Conservation (phyloP, 1,140 invertebrate genomes). For the Eriocheir sinensis region DNA sequence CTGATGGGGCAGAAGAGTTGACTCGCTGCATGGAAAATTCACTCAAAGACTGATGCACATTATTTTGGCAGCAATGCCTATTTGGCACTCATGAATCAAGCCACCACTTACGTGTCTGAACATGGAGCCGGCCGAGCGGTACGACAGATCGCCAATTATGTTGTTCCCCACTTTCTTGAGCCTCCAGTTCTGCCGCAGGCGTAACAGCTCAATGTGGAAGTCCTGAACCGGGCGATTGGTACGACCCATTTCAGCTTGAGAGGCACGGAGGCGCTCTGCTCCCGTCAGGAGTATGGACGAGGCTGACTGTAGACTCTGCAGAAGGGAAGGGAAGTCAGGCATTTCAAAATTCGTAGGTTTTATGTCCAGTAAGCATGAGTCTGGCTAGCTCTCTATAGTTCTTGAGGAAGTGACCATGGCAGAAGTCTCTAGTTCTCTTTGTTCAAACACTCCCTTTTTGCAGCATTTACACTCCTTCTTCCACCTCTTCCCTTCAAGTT, state of each 20-base stretch:
- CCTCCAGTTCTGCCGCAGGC: constrained; percentile 96
- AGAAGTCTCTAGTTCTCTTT: too few species aligned
- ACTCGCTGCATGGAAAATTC: too few species aligned
- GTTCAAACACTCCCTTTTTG: too few species aligned
- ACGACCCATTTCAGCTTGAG: constrained; percentile 89
- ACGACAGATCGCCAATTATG: constrained; percentile 94
- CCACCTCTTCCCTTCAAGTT: too few species aligned
- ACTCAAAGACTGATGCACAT: too few species aligned
- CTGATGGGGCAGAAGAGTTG: too few species aligned
- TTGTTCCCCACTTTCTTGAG: constrained; percentile 97
- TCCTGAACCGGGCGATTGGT: constrained; percentile 86
- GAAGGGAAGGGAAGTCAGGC: not conserved
- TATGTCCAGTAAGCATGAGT: too few species aligned
- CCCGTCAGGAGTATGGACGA: constrained; percentile 91
- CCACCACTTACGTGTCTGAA: constrained; percentile 86
- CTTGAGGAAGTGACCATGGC: too few species aligned
- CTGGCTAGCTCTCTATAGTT: not conserved
- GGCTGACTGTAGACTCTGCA: constrained; percentile 89
- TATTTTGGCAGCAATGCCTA: too few species aligned
- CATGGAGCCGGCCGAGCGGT: constrained; percentile 86
- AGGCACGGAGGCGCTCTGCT: constrained; percentile 92
- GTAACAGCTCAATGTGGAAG: constrained; percentile 95
- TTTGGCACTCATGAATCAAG: not conserved
- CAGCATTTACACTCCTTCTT: too few species aligned
- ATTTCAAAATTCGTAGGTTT: too few species aligned